Conservation (phyloP, 92 coral and sea anemone genomes). For the Porites cylindrica region DNA sequence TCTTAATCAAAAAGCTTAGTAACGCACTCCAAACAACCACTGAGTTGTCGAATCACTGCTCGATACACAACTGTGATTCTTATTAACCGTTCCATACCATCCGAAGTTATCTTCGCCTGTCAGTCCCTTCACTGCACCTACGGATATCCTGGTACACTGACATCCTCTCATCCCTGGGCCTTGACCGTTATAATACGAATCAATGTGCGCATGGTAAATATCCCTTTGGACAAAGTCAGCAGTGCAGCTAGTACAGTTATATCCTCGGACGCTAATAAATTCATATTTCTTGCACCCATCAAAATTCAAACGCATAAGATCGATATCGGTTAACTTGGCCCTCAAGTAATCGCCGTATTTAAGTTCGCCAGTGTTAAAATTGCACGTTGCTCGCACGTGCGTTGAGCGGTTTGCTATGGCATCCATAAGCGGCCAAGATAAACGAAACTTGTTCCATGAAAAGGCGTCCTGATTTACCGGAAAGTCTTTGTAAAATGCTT, state of each 20-base stretch:
- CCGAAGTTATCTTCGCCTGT: slow-evolving; percentile 47
- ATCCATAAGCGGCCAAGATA: slow-evolving; percentile 34
- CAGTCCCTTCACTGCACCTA: background rate
- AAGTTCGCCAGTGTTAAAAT: slow-evolving; percentile 47
- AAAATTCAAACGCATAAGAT: slow-evolving; percentile 9
- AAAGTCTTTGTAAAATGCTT: slow-evolving; percentile 19
- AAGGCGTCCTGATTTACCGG: slow-evolving; percentile 28
- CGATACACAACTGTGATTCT: slow-evolving; percentile 33
- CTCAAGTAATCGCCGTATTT: slow-evolving; percentile 53
- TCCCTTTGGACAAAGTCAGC: slow-evolving; percentile 13
- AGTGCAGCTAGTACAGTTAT: slow-evolving; percentile 32
- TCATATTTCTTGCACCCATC: slow-evolving; percentile 39
- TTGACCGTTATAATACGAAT: slow-evolving; percentile 5
- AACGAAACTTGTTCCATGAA: slow-evolving; percentile 53
- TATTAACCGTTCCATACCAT: slow-evolving; percentile 8
- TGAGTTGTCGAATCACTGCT: slow-evolving; percentile 42
- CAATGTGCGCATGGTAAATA: slow-evolving; percentile 7
- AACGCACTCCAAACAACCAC: slow-evolving; percentile 52
- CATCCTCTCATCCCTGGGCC: background rate
- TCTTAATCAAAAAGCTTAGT: background rate
- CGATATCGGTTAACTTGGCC: slow-evolving; percentile 38
- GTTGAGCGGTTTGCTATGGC: slow-evolving; percentile 32
- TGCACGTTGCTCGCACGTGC: slow-evolving; percentile 60
- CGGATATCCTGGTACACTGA: background rate
- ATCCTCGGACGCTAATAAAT: slow-evolving; percentile 47